A percentile compares a stretch with the other conserved stretches of the same genome.
These are phyloP conservation scores for Macaca mulatta DNA, from an alignment of 2,113 vertebrate genomes.

Conservation along the genomic window DNA sequence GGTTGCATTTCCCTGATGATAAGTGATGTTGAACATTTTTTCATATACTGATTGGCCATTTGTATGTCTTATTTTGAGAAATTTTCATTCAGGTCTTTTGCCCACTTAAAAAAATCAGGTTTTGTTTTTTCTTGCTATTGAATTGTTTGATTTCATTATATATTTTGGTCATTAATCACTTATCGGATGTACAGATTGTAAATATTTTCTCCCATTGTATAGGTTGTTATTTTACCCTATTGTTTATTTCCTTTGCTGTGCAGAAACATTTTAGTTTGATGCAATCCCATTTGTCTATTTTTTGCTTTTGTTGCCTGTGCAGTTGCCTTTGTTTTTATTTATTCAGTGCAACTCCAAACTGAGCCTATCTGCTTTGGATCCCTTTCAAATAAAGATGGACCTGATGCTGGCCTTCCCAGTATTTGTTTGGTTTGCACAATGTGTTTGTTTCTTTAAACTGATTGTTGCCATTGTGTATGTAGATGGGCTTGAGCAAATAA, in stretches of 20 bases:
- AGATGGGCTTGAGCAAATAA: not conserved
- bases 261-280: not conserved
- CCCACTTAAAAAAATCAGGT: not conserved
- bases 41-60: not conserved
- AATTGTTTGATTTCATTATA: not conserved
- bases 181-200: not conserved
- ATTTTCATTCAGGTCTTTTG: not conserved
- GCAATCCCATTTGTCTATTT: not conserved
- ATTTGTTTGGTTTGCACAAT: not conserved
- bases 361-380: not conserved
- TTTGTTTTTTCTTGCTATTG: not conserved
- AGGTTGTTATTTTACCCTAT: not conserved
- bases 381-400: not conserved
- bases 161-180: not conserved
- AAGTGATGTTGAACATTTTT: not conserved
- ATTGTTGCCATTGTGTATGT: not conserved
- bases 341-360: not conserved
- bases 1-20: not conserved
- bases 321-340: slow-evolving; percentile 9
- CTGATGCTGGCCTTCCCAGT: not conserved
- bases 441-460: not conserved
- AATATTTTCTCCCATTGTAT: not conserved
- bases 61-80: not conserved
- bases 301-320: not conserved
- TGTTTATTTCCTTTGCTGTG: not conserved